These are phyloP conservation scores for Dioctria rufipes DNA, from an alignment of 2,888 invertebrate genomes.

Conservation along the genomic window DNA sequence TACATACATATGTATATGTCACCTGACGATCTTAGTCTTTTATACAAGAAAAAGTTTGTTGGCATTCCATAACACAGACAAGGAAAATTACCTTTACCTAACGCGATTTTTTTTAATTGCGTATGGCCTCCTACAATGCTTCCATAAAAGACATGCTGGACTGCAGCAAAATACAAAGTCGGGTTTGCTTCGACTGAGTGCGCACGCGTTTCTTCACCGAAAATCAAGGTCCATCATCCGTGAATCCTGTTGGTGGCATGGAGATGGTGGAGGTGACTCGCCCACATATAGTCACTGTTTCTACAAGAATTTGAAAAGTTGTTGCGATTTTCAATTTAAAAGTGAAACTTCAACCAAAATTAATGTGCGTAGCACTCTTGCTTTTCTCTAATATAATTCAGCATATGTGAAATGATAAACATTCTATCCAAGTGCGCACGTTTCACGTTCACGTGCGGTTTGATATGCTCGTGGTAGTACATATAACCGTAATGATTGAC, in stretches of 20 bases:
- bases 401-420: neutral
- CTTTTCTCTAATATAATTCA: conserved; percentile 6
- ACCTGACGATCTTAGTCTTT: no score
- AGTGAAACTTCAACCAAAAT: conserved; percentile 25
- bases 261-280: conserved; percentile 6
- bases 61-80: neutral
- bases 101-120: no score
- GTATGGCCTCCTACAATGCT: neutral
- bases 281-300: neutral
- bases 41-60: no score
- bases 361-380: conserved; percentile 3
- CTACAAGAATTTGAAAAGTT: conserved; percentile 3
- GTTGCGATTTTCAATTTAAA: conserved; percentile 20
- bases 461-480: neutral
- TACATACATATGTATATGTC: neutral
- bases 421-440: neutral
- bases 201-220: conserved; percentile 40
- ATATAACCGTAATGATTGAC: neutral
- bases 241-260: conserved; percentile 55
- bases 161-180: conserved; percentile 36
- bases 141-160: conserved; percentile 5
- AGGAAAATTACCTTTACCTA: neutral
- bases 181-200: conserved; percentile 23
- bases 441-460: neutral
- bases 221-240: conserved; percentile 53